Conservation (phyloP, 1,140 invertebrate species). For the Hyles euphorbiae region DNA sequence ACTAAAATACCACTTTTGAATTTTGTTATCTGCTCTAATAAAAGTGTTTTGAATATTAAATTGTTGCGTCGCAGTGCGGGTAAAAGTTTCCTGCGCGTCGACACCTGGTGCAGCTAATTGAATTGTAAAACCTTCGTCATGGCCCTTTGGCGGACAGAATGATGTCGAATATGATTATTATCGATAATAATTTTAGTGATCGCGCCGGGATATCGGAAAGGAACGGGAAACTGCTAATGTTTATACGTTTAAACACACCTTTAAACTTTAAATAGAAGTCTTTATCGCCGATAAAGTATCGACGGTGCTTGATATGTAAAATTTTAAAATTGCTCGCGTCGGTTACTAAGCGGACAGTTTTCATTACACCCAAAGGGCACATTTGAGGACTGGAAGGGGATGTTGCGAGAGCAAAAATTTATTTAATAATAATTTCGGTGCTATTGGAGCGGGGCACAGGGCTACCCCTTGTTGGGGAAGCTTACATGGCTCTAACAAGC, state of each 20-base stretch:
- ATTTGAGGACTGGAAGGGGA: slow-evolving; percentile 50
- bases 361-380: slow-evolving; percentile 50
- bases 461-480: slow-evolving; percentile 42
- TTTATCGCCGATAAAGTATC: slow-evolving; percentile 2
- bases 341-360: slow-evolving; percentile 19
- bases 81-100: slow-evolving; percentile 48
- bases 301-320: too few species aligned
- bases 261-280: slow-evolving; percentile 14
- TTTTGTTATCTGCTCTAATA: slow-evolving; percentile 46
- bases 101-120: slow-evolving; percentile 69
- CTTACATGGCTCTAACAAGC: slow-evolving; percentile 45
- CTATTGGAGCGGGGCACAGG: slow-evolving; percentile 38
- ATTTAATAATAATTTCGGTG: slow-evolving; percentile 58
- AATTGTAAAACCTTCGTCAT: slow-evolving; percentile 70
- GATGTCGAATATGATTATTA: slow-evolving; percentile 61
- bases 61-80: slow-evolving; percentile 37
- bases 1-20: slow-evolving; percentile 47
- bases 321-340: too few species aligned
- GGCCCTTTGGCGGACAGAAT: slow-evolving; percentile 60
- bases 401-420: slow-evolving; percentile 48
- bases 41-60: slow-evolving; percentile 60
- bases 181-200: slow-evolving; percentile 56
- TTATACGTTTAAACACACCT: slow-evolving; percentile 22
- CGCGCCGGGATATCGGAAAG: slow-evolving; percentile 37
- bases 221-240: slow-evolving; percentile 36